These are phyloP conservation scores for Notodonta dromedarius DNA, from an alignment of 2,888 invertebrate species.

Conservation along the genomic window DNA sequence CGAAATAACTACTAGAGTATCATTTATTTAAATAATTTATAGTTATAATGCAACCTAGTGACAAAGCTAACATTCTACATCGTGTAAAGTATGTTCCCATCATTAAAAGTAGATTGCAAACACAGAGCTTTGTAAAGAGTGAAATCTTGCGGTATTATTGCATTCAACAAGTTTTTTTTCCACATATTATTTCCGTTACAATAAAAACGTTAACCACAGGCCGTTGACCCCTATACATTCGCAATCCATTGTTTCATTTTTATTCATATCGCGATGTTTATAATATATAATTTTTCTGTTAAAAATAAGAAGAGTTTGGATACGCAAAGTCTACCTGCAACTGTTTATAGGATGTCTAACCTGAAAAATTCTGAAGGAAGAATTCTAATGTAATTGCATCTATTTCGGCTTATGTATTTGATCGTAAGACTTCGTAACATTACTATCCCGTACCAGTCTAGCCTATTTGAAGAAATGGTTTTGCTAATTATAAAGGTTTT, in stretches of 20 bases:
- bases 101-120: neutral
- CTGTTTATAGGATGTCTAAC: too few species aligned
- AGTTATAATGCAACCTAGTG: too few species aligned
- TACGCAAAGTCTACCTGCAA: neutral
- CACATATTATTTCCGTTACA: conserved; percentile 39
- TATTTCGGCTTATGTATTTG: neutral
- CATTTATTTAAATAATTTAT: too few species aligned
- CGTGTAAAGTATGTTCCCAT: neutral
- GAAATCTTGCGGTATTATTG: conserved; percentile 39
- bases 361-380: too few species aligned
- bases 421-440: neutral
- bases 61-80: too few species aligned
- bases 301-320: too few species aligned
- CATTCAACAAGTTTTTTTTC: conserved; percentile 40
- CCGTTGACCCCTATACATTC: conserved; percentile 62
- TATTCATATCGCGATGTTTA: conserved; percentile 44
- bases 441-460: neutral
- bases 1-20: too few species aligned
- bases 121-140: conserved; percentile 8
- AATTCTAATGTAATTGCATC: neutral
- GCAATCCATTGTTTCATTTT: conserved; percentile 62
- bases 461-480: neutral
- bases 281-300: conserved; percentile 1
- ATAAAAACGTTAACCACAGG: conserved; percentile 42
- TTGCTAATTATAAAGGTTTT: too few species aligned